Conservation (phyloP, 2,888 invertebrate species). For the Achlya flavicornis region DNA sequence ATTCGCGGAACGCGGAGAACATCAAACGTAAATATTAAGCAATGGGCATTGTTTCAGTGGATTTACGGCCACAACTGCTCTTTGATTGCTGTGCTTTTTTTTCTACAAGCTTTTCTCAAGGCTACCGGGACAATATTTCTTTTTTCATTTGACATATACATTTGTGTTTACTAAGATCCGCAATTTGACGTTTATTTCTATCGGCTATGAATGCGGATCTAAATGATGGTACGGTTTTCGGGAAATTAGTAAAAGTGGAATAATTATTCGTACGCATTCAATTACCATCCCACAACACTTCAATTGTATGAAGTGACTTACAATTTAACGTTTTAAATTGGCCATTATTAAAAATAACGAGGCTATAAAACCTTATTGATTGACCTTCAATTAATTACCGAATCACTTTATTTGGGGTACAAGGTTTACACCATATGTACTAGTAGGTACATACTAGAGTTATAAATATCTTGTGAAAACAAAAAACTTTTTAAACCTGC, state of each 20-base stretch:
- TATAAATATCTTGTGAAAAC: no score
- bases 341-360: no score
- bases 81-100: conserved; percentile 20
- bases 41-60: conserved; percentile 49
- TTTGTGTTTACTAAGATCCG: not conserved
- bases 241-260: no score
- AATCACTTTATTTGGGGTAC: not conserved
- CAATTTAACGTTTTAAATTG: no score
- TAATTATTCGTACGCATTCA: no score
- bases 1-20: conserved; percentile 43
- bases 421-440: not conserved
- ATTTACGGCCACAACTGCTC: conserved; percentile 48
- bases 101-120: not conserved
- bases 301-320: no score
- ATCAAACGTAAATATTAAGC: conserved; percentile 40
- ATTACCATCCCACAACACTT: no score
- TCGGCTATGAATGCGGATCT: not conserved
- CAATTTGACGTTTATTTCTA: not conserved
- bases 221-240: no score
- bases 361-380: no score
- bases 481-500: no score
- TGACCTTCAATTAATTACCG: not conserved
- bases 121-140: not conserved
- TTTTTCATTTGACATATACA: not conserved
- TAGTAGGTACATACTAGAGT: no score